A percentile compares a stretch with the other conserved stretches of the same genome.
phyloP scores from a whole-genome alignment of 2,113 vertebrate genomes.

The Oxygymnocypris stewartii region DNA sequence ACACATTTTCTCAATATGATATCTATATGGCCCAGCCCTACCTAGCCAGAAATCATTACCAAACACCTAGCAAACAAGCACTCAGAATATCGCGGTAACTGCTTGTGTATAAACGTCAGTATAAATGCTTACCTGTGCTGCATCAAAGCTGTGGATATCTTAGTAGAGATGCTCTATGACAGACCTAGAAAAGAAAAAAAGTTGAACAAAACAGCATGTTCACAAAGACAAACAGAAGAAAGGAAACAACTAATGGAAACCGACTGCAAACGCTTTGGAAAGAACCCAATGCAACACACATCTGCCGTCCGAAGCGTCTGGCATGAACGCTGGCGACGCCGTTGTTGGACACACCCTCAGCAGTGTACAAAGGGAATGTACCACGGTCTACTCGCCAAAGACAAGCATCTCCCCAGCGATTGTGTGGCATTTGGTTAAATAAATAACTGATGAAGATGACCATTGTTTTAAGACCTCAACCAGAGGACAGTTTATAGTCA shows the following conservation, averaged over 20 bases:
- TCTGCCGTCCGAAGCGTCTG: not conserved
- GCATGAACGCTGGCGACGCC: not conserved
- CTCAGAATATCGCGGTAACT: not conserved
- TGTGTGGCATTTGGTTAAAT: constrained; percentile 51
- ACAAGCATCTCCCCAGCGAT: constrained; percentile 40
- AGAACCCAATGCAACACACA: not conserved
- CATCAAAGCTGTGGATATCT: constrained; percentile 79
- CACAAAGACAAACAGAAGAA: not conserved
- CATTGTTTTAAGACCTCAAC: constrained; percentile 54
- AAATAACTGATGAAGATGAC: constrained; percentile 57
- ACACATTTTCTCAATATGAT: not conserved
- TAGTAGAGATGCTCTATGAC: constrained; percentile 59
- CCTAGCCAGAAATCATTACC: not conserved
- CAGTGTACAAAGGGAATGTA: not conserved
- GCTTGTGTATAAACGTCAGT: constrained; percentile 21
- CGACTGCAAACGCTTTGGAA: not conserved
- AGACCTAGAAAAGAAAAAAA: constrained; percentile 72
- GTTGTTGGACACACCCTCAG: constrained; percentile 1
- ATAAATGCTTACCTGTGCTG: constrained; percentile 70
- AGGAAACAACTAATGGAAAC: not conserved
- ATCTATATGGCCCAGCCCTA: not conserved
- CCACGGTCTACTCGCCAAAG: constrained; percentile 10
- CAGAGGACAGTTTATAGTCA: constrained; percentile 41
- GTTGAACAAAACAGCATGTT: not conserved
- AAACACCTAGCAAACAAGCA: not conserved